Percentiles rank a stretch among this genome's conserved stretches.
These are phyloP conservation scores for Drosophila lini DNA, from an alignment of 1,140 invertebrate species.

Conservation along the genomic window DNA sequence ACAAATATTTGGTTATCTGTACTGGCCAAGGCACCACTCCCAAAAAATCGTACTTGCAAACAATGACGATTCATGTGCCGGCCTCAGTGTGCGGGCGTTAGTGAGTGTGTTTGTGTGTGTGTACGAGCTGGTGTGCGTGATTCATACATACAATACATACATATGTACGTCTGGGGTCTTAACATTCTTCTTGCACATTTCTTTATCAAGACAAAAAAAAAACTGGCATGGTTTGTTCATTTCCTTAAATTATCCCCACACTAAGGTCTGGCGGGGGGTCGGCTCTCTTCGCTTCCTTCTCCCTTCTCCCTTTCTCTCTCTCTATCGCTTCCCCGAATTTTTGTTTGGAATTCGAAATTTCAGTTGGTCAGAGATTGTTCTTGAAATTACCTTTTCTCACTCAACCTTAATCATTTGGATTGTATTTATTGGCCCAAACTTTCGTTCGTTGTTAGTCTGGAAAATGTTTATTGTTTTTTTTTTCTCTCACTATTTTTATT, in stretches of 20 bases:
- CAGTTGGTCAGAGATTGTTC: slow-evolving; percentile 51
- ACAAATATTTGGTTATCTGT: slow-evolving; percentile 37
- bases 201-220: slow-evolving; percentile 56
- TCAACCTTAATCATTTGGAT: slow-evolving; percentile 59
- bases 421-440: slow-evolving; percentile 39
- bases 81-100: slow-evolving; percentile 29
- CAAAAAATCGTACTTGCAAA: slow-evolving; percentile 50
- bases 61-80: slow-evolving; percentile 62
- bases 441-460: slow-evolving; percentile 17
- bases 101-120: slow-evolving; percentile 22
- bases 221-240: slow-evolving; percentile 50
- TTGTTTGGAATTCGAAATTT: slow-evolving; percentile 52
- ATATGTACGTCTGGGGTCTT: slow-evolving; percentile 32
- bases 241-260: slow-evolving; percentile 66
- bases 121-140: slow-evolving; percentile 56
- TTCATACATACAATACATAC: slow-evolving; percentile 48
- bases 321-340: slow-evolving; percentile 4
- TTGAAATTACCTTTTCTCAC: slow-evolving; percentile 70
- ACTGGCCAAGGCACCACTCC: slow-evolving; percentile 53
- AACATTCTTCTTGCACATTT: slow-evolving; percentile 61
- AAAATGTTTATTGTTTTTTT: slow-evolving; percentile 25
- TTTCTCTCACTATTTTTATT: neutral
- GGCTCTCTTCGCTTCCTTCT: neutral
- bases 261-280: slow-evolving; percentile 69
- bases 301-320: neutral